Evolutionary conservation across 2,797 vertebrate species (phyloP).

Genomic region (Sparidentex hasta): DNA sequence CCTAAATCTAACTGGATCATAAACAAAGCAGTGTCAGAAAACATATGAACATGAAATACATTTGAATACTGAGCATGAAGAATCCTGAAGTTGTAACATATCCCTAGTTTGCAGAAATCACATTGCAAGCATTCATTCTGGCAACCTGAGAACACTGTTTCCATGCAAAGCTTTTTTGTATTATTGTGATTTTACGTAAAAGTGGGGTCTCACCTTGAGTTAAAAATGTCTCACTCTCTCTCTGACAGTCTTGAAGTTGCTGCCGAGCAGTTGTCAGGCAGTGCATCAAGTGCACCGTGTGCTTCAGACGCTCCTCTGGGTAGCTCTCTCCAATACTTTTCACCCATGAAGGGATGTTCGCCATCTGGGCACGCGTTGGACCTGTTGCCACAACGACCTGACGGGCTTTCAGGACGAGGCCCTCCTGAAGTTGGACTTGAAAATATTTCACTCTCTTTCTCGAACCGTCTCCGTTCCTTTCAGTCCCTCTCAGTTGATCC

Average conservation of each 20-base stretch:
- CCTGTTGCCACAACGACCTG: constrained; percentile 85
- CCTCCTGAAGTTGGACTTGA: constrained; percentile 77
- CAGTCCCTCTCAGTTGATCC: neutral
- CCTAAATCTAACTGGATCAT: too few species aligned
- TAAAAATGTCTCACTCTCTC: constrained; percentile 3
- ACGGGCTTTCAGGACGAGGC: constrained; percentile 71
- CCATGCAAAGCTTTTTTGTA: neutral
- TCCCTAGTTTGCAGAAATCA: too few species aligned
- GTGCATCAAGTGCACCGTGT: constrained; percentile 87
- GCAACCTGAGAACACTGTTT: neutral
- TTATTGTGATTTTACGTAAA: neutral
- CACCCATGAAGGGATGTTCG: constrained; percentile 86
- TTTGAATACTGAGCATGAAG: too few species aligned
- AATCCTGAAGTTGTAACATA: too few species aligned
- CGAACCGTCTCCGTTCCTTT: neutral
- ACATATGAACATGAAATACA: too few species aligned
- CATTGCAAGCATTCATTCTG: too few species aligned
- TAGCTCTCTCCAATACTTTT: constrained; percentile 78
- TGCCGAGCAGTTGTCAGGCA: constrained; percentile 53
- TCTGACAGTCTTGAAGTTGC: constrained; percentile 26
- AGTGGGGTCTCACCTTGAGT: constrained; percentile 63
- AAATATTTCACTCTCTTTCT: constrained; percentile 77
- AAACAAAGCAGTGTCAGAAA: too few species aligned
- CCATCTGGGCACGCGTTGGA: constrained; percentile 85
- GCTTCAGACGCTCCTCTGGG: constrained; percentile 83